Evolutionary conservation across 2,888 invertebrate genomes (phyloP).

Genomic region (Heliconius sara): DNA sequence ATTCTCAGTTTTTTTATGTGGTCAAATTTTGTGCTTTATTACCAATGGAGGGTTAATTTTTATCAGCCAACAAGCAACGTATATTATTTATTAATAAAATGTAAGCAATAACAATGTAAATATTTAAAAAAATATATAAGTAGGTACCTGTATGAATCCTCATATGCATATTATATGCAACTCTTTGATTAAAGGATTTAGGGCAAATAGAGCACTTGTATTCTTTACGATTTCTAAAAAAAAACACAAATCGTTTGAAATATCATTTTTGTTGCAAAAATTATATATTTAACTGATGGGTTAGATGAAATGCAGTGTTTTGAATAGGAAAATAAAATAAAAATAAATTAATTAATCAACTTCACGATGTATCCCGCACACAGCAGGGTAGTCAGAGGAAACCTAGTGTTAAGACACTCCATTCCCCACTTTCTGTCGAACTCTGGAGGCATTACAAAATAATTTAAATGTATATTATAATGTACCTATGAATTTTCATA

Average conservation of each 20-base stretch:
- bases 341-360: no score
- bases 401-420: no score
- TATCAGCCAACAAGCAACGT: no score
- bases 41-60: neutral
- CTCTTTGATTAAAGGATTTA: slow-evolving; percentile 93
- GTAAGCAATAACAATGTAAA: neutral
- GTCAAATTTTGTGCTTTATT: no score
- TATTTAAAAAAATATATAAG: neutral
- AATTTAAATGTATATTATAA: neutral
- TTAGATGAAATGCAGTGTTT: neutral
- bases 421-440: no score
- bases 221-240: slow-evolving; percentile 88
- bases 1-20: neutral
- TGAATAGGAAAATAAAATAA: no score
- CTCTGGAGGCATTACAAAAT: neutral
- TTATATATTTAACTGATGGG: neutral
- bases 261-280: neutral
- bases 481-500: slow-evolving; percentile 90
- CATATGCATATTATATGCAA: slow-evolving; percentile 94
- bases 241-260: neutral
- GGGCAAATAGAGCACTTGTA: slow-evolving; percentile 92
- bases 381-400: no score
- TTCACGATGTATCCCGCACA: no score
- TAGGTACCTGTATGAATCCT: slow-evolving; percentile 89
- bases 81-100: no score